phyloP scores from a whole-genome alignment of 1,140 invertebrate genomes.

The Polypedilum vanderplanki region DNA sequence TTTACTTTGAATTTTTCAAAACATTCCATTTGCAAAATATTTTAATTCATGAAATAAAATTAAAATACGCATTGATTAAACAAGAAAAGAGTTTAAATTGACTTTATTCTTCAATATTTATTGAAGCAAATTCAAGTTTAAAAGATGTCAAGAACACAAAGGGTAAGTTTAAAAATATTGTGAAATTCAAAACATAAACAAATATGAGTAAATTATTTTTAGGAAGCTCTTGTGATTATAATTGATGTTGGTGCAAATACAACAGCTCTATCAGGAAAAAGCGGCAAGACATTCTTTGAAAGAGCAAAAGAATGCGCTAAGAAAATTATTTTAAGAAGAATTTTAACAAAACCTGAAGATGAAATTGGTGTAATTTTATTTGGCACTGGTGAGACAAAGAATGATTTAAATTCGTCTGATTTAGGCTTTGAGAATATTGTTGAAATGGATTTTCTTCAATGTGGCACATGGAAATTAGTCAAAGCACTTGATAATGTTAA shows the following conservation, averaged over 20 bases:
- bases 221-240: not conserved
- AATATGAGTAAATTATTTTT: not conserved
- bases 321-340: not conserved
- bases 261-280: not conserved
- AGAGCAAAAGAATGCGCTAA: not conserved
- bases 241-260: not conserved
- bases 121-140: not conserved
- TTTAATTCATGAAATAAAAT: not conserved
- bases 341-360: slow-evolving; percentile 1
- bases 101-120: not conserved
- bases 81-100: not conserved
- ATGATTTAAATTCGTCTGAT: not conserved
- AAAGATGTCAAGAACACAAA: not conserved
- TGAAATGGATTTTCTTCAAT: not conserved
- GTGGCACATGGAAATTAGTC: not conserved
- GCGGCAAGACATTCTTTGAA: not conserved
- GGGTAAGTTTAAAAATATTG: not conserved
- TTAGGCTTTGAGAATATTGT: not conserved
- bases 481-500: not conserved
- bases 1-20: not conserved
- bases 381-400: not conserved
- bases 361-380: not conserved
- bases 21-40: not conserved
- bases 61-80: not conserved
- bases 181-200: not conserved